Evolutionary conservation across 1,140 invertebrate species (phyloP).

Genomic region (Geopemphigus sp.): DNA sequence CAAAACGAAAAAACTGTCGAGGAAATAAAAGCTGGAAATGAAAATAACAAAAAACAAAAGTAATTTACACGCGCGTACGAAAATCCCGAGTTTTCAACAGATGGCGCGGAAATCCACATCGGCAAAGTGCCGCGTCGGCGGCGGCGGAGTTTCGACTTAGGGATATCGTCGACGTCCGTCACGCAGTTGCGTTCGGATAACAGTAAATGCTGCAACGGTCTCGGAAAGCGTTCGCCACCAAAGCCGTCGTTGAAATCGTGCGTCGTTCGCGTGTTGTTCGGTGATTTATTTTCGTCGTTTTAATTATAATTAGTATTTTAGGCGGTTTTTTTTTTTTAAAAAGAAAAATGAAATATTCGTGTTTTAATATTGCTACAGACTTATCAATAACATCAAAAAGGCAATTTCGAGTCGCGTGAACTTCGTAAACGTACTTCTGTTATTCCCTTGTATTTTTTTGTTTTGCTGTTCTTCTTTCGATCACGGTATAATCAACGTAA

Average conservation of each 20-base stretch:
- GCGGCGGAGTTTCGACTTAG: constrained; percentile 19
- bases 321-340: no score
- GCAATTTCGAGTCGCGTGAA: no score
- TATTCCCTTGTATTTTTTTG: no score
- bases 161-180: not conserved
- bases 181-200: constrained; percentile 30
- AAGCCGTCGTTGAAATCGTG: not conserved
- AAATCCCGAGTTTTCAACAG: constrained; percentile 37
- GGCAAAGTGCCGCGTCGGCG: constrained; percentile 4
- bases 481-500: no score
- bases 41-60: not conserved
- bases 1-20: not conserved
- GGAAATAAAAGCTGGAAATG: not conserved
- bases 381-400: no score
- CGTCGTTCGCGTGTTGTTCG: not conserved
- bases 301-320: no score
- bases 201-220: constrained; percentile 30
- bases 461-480: no score
- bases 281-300: not conserved
- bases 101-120: constrained; percentile 30
- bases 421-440: no score
- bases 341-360: no score
- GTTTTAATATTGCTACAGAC: no score
- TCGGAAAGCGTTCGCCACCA: no score
- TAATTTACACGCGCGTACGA: not conserved